Conservation (phyloP, 2,113 vertebrate genomes). For the Stigmatopora argus region DNA sequence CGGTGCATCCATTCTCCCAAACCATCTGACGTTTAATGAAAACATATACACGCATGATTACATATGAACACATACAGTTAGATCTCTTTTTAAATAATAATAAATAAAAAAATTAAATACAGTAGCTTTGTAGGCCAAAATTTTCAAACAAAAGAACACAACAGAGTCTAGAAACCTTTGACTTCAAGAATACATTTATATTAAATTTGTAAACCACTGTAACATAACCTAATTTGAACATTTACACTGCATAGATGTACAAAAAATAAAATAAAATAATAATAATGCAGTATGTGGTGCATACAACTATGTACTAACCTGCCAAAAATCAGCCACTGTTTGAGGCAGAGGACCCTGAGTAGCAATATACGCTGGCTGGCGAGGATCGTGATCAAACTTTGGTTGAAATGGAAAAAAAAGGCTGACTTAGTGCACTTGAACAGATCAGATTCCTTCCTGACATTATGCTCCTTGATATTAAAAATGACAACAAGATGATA, state of each 20-base stretch:
- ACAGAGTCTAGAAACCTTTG: too few relatives aligned
- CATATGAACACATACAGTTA: neutral
- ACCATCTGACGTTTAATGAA: slow-evolving; percentile 79
- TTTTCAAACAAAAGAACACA: too few relatives aligned
- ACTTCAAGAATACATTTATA: too few relatives aligned
- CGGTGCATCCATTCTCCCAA: slow-evolving; percentile 95
- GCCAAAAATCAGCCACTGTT: slow-evolving; percentile 97
- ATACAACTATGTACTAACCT: slow-evolving; percentile 68
- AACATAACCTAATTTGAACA: neutral
- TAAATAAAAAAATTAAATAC: too few relatives aligned
- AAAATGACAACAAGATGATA: neutral
- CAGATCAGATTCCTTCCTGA: neutral
- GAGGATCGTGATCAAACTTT: slow-evolving; percentile 93
- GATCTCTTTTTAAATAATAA: too few relatives aligned
- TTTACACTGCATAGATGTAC: neutral
- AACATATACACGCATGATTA: slow-evolving; percentile 1
- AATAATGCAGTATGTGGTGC: too few relatives aligned
- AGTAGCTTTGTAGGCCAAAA: neutral
- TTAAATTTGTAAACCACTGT: too few relatives aligned
- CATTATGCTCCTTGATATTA: too few relatives aligned
- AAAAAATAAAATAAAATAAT: too few relatives aligned
- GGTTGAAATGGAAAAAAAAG: neutral
- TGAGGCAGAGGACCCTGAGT: slow-evolving; percentile 91
- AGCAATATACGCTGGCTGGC: slow-evolving; percentile 93
- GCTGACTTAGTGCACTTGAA: neutral